Base-by-base conservation (phyloP, 2,797 vertebrate species). In the Sebastes taczanowskii region DNA sequence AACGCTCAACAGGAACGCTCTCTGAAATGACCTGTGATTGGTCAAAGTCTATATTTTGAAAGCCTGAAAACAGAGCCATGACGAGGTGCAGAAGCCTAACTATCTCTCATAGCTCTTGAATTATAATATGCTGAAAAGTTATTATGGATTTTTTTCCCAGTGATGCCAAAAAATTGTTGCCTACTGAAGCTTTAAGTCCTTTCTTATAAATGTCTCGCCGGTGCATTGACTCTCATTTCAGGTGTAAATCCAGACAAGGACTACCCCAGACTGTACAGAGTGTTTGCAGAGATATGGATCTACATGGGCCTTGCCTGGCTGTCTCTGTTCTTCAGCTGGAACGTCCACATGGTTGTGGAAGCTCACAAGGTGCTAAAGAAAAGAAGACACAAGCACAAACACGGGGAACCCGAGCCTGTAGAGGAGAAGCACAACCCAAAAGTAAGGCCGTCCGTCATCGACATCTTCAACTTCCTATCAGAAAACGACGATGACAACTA, bases 311-410 rank as follows among this genome's bases (percentile, higher is more conserved):
- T 99, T 85, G 98, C 98, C 78, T 99, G 98, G 98, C 96, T 99
- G 74, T 99, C 98, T 23, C 95, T 99, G n/a, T 99, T 99, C 90
- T 97, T 99, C 88, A 99, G 97, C 90, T 99, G 98, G 98, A 99
- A 99, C 0, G 98, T 99, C 80, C 97, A 98, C 95, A 99, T 99
- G 98, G 99, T 99, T 14, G 98, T 99, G 59, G 94, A 97, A 80
- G 98, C 98, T 30, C 97, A 98, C 92, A 98, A 99, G 91, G 98
- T 98, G 79, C 95, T 99, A 3, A 98, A 97, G 94, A 99, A 98
- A 92, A 94, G 97, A 82, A 95, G 97, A 53, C 96, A 96, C 71
- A 95, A 94, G 89, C 89, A 95, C 81, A 96, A 94, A 79, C 92
- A 94, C 22, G 93, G 92, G 25, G 94, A 95, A 5, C 93, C 90